phyloP scores from a whole-genome alignment of 2,888 invertebrate species.

The Drosophila subsilvestris region DNA sequence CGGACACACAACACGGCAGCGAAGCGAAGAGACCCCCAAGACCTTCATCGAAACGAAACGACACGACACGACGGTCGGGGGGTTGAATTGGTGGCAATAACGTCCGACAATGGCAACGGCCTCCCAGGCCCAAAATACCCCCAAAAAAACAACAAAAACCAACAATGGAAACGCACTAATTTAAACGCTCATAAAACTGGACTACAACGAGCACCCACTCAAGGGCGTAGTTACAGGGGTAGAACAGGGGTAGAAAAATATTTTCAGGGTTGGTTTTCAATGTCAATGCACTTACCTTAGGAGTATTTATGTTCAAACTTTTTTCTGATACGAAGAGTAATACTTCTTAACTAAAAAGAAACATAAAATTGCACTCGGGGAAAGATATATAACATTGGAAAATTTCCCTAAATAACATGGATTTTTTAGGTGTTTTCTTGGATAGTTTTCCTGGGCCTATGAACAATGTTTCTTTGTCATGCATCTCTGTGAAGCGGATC shows the following conservation, averaged over 20 bases:
- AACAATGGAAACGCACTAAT: constrained; percentile 59
- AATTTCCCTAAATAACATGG: neutral
- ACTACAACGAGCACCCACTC: constrained; percentile 13
- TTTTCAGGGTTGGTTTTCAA: neutral
- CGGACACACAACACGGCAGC: constrained; percentile 51
- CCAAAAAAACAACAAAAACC: constrained; percentile 17
- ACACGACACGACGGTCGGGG: neutral
- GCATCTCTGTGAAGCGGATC: too few species aligned
- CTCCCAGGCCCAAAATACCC: neutral
- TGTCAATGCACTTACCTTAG: neutral
- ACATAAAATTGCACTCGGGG: neutral
- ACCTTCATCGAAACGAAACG: neutral
- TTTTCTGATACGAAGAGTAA: neutral
- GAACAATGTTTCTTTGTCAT: too few species aligned
- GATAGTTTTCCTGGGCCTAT: too few species aligned
- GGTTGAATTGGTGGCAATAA: constrained; percentile 5
- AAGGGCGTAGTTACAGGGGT: neutral
- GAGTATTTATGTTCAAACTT: neutral
- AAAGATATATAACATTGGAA: neutral
- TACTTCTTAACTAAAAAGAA: neutral
- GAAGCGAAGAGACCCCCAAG: neutral
- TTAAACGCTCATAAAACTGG: constrained; percentile 67
- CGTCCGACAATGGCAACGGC: neutral
- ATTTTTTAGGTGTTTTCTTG: neutral
- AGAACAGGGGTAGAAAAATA: neutral